Percentiles rank a stretch among this genome's conserved stretches.
Evolutionary conservation across 1,140 invertebrate genomes (phyloP).

Genomic region (Bombus sylvicola): DNA sequence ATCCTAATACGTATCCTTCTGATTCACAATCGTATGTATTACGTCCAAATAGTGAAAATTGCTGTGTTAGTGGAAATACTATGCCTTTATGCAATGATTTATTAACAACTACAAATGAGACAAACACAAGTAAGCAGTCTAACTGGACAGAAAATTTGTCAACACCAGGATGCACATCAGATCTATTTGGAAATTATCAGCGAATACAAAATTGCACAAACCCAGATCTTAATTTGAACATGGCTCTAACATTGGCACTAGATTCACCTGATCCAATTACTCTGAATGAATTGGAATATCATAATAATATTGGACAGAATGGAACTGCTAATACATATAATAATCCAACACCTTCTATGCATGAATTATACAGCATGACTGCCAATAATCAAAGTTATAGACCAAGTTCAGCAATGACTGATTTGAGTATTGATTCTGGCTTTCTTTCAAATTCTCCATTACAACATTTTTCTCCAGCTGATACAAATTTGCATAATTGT

Average conservation of each 20-base stretch:
- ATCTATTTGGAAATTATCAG: conserved; percentile 75
- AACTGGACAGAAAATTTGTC: conserved; percentile 75
- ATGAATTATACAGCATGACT: conserved; percentile 72
- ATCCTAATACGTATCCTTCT: conserved; percentile 53
- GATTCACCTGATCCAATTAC: conserved; percentile 70
- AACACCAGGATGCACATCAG: conserved; percentile 68
- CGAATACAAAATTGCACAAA: conserved; percentile 67
- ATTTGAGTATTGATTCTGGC: conserved; percentile 77
- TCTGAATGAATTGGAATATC: conserved; percentile 71
- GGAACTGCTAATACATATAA: conserved; percentile 63
- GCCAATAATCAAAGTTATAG: conserved; percentile 70
- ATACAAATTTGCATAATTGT: conserved; percentile 74
- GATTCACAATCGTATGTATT: conserved; percentile 56
- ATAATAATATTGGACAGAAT: conserved; percentile 68
- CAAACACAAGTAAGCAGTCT: conserved; percentile 68
- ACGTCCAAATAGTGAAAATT: conserved; percentile 50
- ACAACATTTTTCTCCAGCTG: conserved; percentile 78
- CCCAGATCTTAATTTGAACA: conserved; percentile 78
- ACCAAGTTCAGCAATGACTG: conserved; percentile 78
- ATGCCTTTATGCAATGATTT: conserved; percentile 72
- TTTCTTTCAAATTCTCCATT: conserved; percentile 79
- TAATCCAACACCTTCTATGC: conserved; percentile 70
- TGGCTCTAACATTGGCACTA: conserved; percentile 65
- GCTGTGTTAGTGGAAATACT: conserved; percentile 60
- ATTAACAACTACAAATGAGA: conserved; percentile 69